Evolutionary conservation across 2,888 invertebrate genomes (phyloP).

Genomic region (Hyppa rectilinea): DNA sequence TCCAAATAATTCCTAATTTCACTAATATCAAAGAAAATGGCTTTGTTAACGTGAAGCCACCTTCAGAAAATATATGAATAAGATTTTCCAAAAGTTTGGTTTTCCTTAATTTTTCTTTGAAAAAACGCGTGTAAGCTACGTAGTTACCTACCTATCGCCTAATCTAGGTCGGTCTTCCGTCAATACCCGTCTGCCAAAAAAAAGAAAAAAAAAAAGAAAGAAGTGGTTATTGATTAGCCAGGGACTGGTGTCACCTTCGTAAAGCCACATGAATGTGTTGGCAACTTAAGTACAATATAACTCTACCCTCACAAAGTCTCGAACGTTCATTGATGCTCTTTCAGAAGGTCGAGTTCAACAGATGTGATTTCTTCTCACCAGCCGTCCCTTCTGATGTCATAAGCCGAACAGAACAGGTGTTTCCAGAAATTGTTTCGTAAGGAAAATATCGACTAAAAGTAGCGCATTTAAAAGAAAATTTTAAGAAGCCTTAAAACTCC

Average conservation of each 20-base stretch:
- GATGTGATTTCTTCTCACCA: conserved; percentile 2
- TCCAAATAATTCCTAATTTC: too few relatives aligned
- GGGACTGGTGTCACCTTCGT: too few relatives aligned
- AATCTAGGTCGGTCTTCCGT: neutral
- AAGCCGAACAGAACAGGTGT: conserved; percentile 12
- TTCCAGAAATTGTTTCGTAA: conserved; percentile 31
- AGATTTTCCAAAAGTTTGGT: neutral
- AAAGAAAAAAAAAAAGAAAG: too few relatives aligned
- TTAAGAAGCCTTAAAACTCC: conserved; percentile 22
- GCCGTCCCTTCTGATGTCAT: neutral
- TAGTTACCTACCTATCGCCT: too few relatives aligned
- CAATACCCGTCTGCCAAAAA: neutral
- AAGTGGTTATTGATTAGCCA: neutral
- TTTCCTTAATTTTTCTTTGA: neutral
- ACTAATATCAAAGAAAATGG: neutral
- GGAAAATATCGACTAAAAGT: conserved; percentile 33
- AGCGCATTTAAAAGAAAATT: conserved; percentile 23
- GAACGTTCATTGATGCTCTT: neutral
- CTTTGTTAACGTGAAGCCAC: neutral
- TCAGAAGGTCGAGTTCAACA: neutral
- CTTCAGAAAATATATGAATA: neutral
- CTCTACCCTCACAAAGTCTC: neutral
- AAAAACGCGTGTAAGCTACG: neutral
- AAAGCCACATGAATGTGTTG: neutral
- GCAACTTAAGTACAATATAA: neutral